Percentiles rank a stretch among this genome's conserved stretches.
phyloP scores from a whole-genome alignment of 1,140 invertebrate genomes.

The Whitmania pigra region DNA sequence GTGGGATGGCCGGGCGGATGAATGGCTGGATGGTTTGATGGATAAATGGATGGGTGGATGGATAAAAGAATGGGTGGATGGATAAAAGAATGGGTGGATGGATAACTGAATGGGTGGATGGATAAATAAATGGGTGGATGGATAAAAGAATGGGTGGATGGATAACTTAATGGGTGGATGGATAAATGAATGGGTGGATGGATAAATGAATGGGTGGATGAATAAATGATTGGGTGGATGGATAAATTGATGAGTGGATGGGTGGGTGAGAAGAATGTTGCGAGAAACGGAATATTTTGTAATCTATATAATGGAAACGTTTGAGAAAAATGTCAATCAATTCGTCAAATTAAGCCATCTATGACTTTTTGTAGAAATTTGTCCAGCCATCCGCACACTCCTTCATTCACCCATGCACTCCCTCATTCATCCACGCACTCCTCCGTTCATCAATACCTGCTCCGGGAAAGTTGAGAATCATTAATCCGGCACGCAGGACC shows the following conservation, averaged over 20 bases:
- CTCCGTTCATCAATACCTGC: no score
- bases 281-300: not conserved
- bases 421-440: no score
- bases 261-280: not conserved
- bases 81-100: not conserved
- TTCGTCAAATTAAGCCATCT: not conserved
- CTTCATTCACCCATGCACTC: not conserved
- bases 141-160: not conserved
- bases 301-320: no score
- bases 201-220: slow-evolving; percentile 3
- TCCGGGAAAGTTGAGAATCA: no score
- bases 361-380: not conserved
- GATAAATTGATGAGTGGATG: not conserved
- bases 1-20: not conserved
- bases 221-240: not conserved
- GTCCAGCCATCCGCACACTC: not conserved
- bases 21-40: not conserved
- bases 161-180: not conserved
- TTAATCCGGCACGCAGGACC: no score
- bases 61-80: not conserved
- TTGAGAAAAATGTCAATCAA: no score
- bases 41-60: not conserved
- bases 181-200: not conserved
- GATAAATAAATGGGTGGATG: not conserved
- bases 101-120: not conserved